Evolutionary conservation across 2,888 invertebrate species (phyloP), one percentile per base, ranked within the genome.

Genomic region (Melanargia galathea): DNA sequence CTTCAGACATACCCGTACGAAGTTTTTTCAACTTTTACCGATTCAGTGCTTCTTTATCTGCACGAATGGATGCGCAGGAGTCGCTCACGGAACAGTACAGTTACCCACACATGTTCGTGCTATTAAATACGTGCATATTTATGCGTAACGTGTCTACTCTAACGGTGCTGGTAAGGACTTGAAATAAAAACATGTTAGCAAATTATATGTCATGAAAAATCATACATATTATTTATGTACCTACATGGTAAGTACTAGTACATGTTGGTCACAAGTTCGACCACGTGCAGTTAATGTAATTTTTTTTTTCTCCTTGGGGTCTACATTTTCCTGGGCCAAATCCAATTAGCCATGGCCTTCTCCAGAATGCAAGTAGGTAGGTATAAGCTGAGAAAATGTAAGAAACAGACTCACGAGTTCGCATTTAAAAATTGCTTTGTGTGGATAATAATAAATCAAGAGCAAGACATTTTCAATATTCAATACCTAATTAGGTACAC

Each of bases 71-170:
- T 73, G 73, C 70, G 67, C 73, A 71, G 72, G 70, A 72, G 67
- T 69, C 67, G 68, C 69, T 67, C 83, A 83, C 84, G 82, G 80
- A 75, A 83, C 74, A 76, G 80, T 86, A 90, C 90, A 86, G 90
- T 90, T 90, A 89, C 74, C 75, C 77, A 79, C 82, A 86, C 83
- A 82, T 75, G 79, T 83, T 83, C 83, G 82, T 85, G 85, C 82
- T 82, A 86, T 82, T 86, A 70, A 85, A 83, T 83, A 86, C 81
- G 81, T 85, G 86, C 83, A 90, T 89, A 90, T 85, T 88, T 89
- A 90, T 90, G 90, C 90, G 82, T 83, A 80, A 78, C 90, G 82
- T 84, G 88, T 83, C 82, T 83, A 71, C 71, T 72, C 68, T 90
- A 90, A 89, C 90, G 90, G 90, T 84, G 80, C 74, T 73, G 72